Base-by-base conservation (phyloP, 2,888 invertebrate genomes). In the Polydrusus pterygomalis region DNA sequence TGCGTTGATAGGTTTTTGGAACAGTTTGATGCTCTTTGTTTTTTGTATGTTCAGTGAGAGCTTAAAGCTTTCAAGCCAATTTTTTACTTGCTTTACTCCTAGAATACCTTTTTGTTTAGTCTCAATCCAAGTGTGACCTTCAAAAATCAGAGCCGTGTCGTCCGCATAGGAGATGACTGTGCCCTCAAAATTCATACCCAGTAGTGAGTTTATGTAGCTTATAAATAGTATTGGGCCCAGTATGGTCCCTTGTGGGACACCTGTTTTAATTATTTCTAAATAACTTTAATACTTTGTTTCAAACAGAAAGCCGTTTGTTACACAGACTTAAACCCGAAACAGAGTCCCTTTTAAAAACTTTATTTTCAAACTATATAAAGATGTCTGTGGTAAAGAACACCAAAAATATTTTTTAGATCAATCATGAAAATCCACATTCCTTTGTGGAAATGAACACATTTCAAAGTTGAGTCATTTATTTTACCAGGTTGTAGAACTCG, bases 1-100 rank as follows among this genome's bases (percentile, higher is more conserved):
- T 45, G 45, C 9, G 43, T 63, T n/a, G n/a, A n/a, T n/a, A n/a
- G n/a, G n/a, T n/a, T 18, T 15, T 15, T 62, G 13, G 62, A 38
- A 40, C 34, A 47, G 17, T 47, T 17, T 17, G 45, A 45, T 15
- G 15, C 45, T 6, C 17, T 47, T n/a, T n/a, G n/a, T n/a, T n/a
- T n/a, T n/a, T n/a, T n/a, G n/a, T n/a, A n/a, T n/a, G n/a, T n/a
- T n/a, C n/a, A n/a, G n/a, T n/a, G n/a, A n/a, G n/a, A n/a, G n/a
- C n/a, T n/a, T 3, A 17, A 47, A 17, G 47, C 15, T n/a, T 45
- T 3, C 6, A 3, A 6, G n/a, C 34, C 7, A 34, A n/a, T n/a
- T n/a, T n/a, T n/a, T n/a, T n/a, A n/a, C n/a, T n/a, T n/a, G n/a
- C n/a, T n/a, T n/a, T n/a, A n/a, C n/a, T n/a, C n/a, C n/a, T n/a